These are phyloP conservation scores for Pangasius mekongensis DNA, from an alignment of 2,797 vertebrate species.

Conservation along the genomic window DNA sequence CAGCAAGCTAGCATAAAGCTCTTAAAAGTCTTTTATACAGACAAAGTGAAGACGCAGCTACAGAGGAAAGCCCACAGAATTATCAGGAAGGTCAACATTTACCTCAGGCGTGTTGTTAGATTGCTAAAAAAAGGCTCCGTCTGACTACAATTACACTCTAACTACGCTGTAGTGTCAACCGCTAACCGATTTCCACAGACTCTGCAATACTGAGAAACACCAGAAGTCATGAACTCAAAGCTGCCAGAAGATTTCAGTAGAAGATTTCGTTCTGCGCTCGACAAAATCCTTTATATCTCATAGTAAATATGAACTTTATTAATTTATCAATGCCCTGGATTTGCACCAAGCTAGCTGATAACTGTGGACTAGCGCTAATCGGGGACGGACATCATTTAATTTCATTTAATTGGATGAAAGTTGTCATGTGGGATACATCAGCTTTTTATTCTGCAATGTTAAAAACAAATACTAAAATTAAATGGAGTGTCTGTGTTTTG, in stretches of 20 bases:
- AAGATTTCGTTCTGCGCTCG: background rate
- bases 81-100: background rate
- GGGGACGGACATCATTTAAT: background rate
- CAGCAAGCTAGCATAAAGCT: background rate
- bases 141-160: background rate
- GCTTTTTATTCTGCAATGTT: background rate
- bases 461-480: background rate
- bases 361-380: background rate
- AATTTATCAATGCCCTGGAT: background rate
- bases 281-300: background rate
- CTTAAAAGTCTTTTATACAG: background rate
- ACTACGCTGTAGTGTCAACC: background rate
- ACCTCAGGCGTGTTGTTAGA: background rate
- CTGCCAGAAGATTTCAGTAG: background rate
- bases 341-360: background rate
- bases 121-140: background rate
- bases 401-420: background rate
- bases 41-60: background rate
- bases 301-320: background rate
- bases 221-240: background rate
- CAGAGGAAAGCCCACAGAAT: background rate
- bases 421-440: background rate
- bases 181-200: no score
- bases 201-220: background rate
- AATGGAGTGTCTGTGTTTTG: background rate